These are phyloP conservation scores for Cenopis cana DNA, from an alignment of 2,888 invertebrate genomes.

Conservation along the genomic window DNA sequence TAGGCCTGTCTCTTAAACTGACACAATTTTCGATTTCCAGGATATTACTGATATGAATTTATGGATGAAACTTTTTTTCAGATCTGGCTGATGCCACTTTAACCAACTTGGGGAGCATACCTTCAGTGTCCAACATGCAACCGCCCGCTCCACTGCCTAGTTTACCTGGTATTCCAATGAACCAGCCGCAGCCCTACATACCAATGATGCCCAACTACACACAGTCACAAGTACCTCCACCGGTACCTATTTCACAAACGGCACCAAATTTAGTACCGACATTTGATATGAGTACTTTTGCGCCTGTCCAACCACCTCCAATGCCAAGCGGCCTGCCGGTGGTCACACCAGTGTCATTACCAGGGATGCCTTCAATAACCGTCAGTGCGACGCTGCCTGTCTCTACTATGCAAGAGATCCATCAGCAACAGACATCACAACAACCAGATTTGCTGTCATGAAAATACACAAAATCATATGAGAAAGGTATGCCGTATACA, in stretches of 20 bases:
- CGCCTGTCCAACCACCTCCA: constrained; percentile 70
- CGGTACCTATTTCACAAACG: constrained; percentile 54
- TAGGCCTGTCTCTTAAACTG: too few species aligned
- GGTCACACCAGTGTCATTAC: constrained; percentile 89
- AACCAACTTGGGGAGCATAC: constrained; percentile 80
- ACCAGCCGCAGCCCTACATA: constrained; percentile 82
- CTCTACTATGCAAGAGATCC: constrained; percentile 84
- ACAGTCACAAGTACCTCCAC: constrained; percentile 60
- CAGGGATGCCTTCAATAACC: constrained; percentile 92
- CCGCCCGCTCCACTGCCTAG: constrained; percentile 82
- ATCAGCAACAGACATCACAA: constrained; percentile 76
- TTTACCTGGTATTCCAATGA: constrained; percentile 82
- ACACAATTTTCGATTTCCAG: too few species aligned
- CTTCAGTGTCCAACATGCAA: constrained; percentile 79
- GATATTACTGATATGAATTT: background rate
- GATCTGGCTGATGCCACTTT: constrained; percentile 80
- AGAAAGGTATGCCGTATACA: constrained; percentile 47
- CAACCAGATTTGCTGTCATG: constrained; percentile 78
- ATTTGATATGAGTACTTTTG: constrained; percentile 76
- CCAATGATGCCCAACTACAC: constrained; percentile 80
- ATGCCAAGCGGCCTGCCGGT: constrained; percentile 76
- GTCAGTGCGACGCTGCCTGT: constrained; percentile 90
- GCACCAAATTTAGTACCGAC: constrained; percentile 71
- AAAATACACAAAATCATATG: constrained; percentile 53
- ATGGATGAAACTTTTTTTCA: constrained; percentile 56